Conservation (phyloP, 2,113 vertebrate species). For the Neotragus moschatus region DNA sequence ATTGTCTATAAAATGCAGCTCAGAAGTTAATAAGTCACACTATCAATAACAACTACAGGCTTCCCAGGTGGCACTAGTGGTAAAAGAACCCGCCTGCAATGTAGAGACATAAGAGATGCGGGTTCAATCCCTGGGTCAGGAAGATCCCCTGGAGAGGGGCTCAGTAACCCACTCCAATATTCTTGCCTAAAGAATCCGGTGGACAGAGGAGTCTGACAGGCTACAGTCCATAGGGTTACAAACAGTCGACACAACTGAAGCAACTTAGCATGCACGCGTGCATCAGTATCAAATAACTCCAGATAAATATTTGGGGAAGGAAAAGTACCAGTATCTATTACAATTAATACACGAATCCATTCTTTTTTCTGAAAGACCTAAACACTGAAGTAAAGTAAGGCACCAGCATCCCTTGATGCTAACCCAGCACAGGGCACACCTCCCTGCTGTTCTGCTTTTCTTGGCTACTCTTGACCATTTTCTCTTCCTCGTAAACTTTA, state of each 20-base stretch:
- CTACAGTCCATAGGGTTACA: neutral
- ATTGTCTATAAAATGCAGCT: neutral
- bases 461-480: neutral
- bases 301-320: neutral
- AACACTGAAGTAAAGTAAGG: neutral
- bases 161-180: neutral
- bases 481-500: neutral
- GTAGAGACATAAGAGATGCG: neutral
- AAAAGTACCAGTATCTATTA: neutral
- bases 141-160: neutral
- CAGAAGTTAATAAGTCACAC: neutral
- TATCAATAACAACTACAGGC: neutral
- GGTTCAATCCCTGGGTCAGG: neutral
- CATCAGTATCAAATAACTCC: neutral
- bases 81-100: neutral
- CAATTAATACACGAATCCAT: neutral
- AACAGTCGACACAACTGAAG: neutral
- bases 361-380: neutral
- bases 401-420: accelerated
- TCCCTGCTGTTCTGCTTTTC: neutral
- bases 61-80: neutral
- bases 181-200: neutral
- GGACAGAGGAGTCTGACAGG: neutral
- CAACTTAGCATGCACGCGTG: neutral
- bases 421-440: accelerated